Evolutionary conservation across 2,797 vertebrate species (phyloP).

Genomic region (Crax fasciolata): DNA sequence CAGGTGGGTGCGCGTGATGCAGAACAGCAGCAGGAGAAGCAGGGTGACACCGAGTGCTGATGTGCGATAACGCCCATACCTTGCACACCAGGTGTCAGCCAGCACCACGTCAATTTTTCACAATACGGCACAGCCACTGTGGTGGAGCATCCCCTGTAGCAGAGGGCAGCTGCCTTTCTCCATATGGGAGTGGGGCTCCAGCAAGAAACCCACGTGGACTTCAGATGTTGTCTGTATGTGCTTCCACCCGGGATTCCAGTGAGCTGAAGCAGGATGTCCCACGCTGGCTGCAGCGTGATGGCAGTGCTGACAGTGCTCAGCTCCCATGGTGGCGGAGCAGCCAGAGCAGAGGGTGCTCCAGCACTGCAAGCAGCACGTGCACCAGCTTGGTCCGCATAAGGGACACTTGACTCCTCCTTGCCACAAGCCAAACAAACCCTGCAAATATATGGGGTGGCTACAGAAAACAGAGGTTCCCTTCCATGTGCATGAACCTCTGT

Average conservation of each 20-base stretch:
- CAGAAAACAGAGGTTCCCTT: neutral
- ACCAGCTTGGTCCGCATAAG: neutral
- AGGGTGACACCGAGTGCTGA: neutral
- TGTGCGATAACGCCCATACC: accelerated
- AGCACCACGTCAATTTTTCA: neutral
- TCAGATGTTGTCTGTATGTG: neutral
- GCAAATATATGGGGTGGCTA: neutral
- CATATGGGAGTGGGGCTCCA: neutral
- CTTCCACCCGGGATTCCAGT: neutral
- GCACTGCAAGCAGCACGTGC: neutral
- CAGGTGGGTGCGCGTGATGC: neutral
- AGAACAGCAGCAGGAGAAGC: neutral
- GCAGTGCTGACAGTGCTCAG: neutral
- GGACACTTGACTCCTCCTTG: neutral
- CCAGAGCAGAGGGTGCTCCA: neutral
- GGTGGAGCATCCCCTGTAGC: neutral
- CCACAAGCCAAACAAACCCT: neutral
- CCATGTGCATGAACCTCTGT: neutral
- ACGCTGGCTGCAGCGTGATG: accelerated
- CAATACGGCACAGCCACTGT: accelerated
- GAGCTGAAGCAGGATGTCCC: neutral
- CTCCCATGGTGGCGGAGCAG: neutral
- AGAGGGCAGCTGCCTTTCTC: neutral
- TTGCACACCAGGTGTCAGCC: neutral
- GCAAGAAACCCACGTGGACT: neutral